Base-by-base conservation (phyloP, 2,888 invertebrate species). In the Horisme vitalbata region DNA sequence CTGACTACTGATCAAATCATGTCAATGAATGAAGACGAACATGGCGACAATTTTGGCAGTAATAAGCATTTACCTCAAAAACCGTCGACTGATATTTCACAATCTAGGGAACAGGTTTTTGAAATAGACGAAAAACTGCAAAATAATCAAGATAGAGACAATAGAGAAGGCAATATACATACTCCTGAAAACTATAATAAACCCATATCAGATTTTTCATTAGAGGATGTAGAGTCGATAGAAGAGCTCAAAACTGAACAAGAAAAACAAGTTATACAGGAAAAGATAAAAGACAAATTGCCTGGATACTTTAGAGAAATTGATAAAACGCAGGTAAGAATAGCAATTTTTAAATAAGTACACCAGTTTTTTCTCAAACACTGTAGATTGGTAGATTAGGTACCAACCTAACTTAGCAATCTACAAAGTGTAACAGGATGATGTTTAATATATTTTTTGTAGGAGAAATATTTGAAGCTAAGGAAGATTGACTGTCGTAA, bases 151-250 rank as follows among this genome's bases (percentile, higher is more conserved):
- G 8, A 20, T 6, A n/a, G 32, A 33, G 10, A 36, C 9, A 24
- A 30, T 7, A 28, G 24, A 14, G 9, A 34, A 36, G 13, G 27
- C 18, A 39, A 37, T 21, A 11, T 14, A 43, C 12, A 35, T 26
- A 37, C 35, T 13, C 38, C 39, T 18, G 33, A 59, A 31, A 71
- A 72, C 45, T n/a, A n/a, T n/a, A 77, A 83, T 28, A 75, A 68
- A 53, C 79, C 82, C 11, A 51, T 79, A 33, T 82, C 85, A 9
- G 85, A 82, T 48, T 79, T 80, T 65, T 82, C 84, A 10, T 33
- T 65, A 20, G 84, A 84, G 61, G 41, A 67, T 2, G 31, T 58
- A 20, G 35, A 41, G 8, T 36, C 54, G n/a, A 32, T 21, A 7
- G 12, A 32, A 9, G 48, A 47, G 28, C 15, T 30, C 4, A 53